Conservation (phyloP, 1,140 invertebrate species). For the Neodiprion lecontei region DNA sequence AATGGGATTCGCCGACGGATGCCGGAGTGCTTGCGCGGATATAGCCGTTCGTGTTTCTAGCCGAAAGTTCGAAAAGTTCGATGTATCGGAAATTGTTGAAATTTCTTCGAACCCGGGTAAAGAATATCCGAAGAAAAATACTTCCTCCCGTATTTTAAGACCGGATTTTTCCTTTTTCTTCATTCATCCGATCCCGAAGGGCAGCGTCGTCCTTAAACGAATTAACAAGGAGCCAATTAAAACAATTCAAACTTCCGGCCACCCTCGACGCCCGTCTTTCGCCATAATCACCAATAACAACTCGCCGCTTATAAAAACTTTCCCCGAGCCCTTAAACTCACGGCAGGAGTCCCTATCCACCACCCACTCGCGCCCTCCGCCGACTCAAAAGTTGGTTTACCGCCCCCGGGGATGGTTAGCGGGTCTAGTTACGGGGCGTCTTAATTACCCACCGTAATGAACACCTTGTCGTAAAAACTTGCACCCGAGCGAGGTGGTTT, state of each 20-base stretch:
- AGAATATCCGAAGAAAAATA: neutral
- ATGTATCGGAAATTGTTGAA: too few relatives aligned
- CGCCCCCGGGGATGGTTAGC: slow-evolving; percentile 56
- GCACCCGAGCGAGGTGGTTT: slow-evolving; percentile 47
- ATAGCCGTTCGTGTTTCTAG: too few relatives aligned
- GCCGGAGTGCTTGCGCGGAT: neutral
- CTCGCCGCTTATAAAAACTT: slow-evolving; percentile 53
- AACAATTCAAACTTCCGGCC: neutral
- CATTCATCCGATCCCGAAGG: neutral
- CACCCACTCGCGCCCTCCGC: slow-evolving; percentile 23
- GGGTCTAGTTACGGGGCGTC: slow-evolving; percentile 62
- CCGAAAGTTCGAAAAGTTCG: too few relatives aligned
- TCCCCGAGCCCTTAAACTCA: slow-evolving; percentile 2
- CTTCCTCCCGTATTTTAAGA: neutral
- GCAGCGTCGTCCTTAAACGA: neutral
- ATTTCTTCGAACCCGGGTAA: neutral
- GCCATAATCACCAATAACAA: slow-evolving; percentile 57
- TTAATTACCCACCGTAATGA: slow-evolving; percentile 65
- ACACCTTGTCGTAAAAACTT: slow-evolving; percentile 65
- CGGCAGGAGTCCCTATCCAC: neutral
- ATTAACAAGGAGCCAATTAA: slow-evolving; percentile 13
- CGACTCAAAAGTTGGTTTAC: slow-evolving; percentile 60
- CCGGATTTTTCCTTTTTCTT: neutral
- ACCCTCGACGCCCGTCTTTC: slow-evolving; percentile 12
- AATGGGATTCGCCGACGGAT: neutral